Percentiles rank a stretch among this genome's conserved stretches.
phyloP scores from a whole-genome alignment of 2,888 invertebrate species.

The Bugula neritina region DNA sequence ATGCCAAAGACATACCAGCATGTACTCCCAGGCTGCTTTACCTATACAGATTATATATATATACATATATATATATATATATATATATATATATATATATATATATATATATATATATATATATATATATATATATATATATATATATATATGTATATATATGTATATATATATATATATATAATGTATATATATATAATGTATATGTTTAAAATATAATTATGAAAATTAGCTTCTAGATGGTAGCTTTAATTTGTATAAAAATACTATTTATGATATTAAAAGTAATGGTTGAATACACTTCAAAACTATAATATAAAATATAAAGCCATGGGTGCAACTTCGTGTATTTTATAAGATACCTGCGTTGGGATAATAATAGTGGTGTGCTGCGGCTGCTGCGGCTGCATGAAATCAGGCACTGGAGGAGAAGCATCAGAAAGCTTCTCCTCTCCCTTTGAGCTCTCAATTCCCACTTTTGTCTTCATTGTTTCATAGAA shows the following conservation, averaged over 20 bases:
- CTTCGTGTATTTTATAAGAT: too few relatives aligned
- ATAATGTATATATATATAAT: neutral
- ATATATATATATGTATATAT: conserved; percentile 29
- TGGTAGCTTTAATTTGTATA: too few relatives aligned
- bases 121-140: conserved; percentile 29
- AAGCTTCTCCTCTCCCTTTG: neutral
- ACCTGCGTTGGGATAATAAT: too few relatives aligned
- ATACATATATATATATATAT: conserved; percentile 18
- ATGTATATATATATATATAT: conserved; percentile 26
- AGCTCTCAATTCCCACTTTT: neutral
- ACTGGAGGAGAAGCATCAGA: neutral
- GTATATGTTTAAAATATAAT: neutral
- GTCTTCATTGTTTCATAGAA: too few relatives aligned
- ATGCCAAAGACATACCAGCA: conserved; percentile 7
- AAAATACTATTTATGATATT: too few relatives aligned
- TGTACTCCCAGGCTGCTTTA: neutral
- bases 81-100: conserved; percentile 29
- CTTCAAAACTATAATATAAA: too few relatives aligned
- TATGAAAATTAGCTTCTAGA: neutral
- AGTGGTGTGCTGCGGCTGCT: too few relatives aligned
- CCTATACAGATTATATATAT: neutral
- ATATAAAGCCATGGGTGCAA: too few relatives aligned
- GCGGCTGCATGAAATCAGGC: too few relatives aligned
- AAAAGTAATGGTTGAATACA: too few relatives aligned
- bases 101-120: conserved; percentile 29